Base-by-base conservation (phyloP, 2,113 vertebrate species). In the Coreoperca whiteheadi region DNA sequence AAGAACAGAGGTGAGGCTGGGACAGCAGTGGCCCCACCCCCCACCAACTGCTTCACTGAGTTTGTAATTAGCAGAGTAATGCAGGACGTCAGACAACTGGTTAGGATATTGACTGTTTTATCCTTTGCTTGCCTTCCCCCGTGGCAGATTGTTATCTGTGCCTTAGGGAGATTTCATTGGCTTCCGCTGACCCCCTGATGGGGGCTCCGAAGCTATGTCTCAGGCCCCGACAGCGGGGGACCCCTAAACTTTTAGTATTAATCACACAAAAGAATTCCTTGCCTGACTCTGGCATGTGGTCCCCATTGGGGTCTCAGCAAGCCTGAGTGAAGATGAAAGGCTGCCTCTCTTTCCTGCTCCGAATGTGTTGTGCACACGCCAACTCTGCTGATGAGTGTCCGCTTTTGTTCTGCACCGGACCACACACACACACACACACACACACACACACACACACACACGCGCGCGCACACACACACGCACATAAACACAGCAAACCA, bases 61-160 rank as follows among this genome's bases (percentile, higher is more conserved):
- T 94, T 94, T 92, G 93, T 95, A 94, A 95, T 94, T 95, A 94
- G 91, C 86, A 75, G 71, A 88, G 82, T 87, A 86, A 91, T 76
- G 67, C 76, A 89, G 88, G 79, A 88, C 63, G 66, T 84, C 84
- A 89, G 90, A 79, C 92, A 93, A 93, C 89, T 93, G 91, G 88
- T 88, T 85, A 66, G 82, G 83, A 90, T 89, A 92, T 88, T 83
- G 80, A 66, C 87, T 80, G 86, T 87, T 91, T 92, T 88, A 85
- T 89, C 84, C 57, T 43, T 64, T 84, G 82, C 79, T 57, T 53
- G 71, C 72, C 88, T 73, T 79, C 81, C 87, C 86, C 84, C 65
- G 32, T 65, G 71, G 81, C 86, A 90, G 82, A 78, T 85, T 84
- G 88, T 88, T 92, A 93, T 91, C 88, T 93, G 87, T 88, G 76